Evolutionary conservation across 2,113 vertebrate species (phyloP).

Genomic region (western clawed frog (Xenopus tropicalis)): UCB_Xtro_10.0 CM004448.2:122794001-122794500

Average conservation of each 20-base stretch:
- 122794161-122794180: conserved; percentile 34
- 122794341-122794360: conserved; percentile 38
- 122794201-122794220: conserved; percentile 37
- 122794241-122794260: conserved; percentile 48
- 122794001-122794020: no score
- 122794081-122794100: conserved; percentile 45
- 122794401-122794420: conserved; percentile 29
- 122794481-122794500: conserved; percentile 3
- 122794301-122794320: conserved; percentile 47
- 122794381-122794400: conserved; percentile 35
- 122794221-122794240: conserved; percentile 48
- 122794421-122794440: conserved; percentile 1
- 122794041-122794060: no score
- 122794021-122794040: no score
- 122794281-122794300: conserved; percentile 52
- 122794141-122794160: conserved; percentile 50
- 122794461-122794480: conserved; percentile 19
- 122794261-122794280: conserved; percentile 46
- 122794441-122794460: conserved; percentile 13
- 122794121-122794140: conserved; percentile 38
- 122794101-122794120: conserved; percentile 38
- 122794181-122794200: conserved; percentile 43
- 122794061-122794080: conserved; percentile 11
- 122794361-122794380: conserved; percentile 26
- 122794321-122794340: conserved; percentile 49